Evolutionary conservation across 2,797 vertebrate species (phyloP), one percentile per base, ranked within the genome.

Genomic region (Macropodus opercularis): DNA sequence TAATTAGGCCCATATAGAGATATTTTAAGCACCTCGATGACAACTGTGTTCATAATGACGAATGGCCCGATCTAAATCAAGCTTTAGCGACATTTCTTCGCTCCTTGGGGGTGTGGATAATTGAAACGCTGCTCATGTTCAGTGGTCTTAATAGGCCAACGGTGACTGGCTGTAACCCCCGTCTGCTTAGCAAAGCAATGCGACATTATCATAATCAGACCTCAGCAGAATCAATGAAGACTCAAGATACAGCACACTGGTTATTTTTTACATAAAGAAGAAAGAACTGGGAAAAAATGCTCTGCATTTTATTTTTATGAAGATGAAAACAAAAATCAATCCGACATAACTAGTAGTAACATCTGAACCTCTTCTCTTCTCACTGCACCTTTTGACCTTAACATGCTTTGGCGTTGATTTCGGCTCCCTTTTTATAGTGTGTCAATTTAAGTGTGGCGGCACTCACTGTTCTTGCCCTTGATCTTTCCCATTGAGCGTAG

Each of bases 111-210:
- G 56, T 63, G 40, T 53, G 76, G 72, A 72, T 89, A 87, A 91
- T 87, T 89, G 76, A 87, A 89, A 87, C 66, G 66, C 58, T 65
- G 63, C 70, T 87, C 76, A 89, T 88, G 87, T 86, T 87, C 78
- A 75, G 75, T 51, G 73, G 78, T 86, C 71, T 76, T 85, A 83
- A 88, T 84, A 79, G 72, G 60, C 81, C 85, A 35, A 36, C 36
- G 18, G 78, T 67, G 81, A 80, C 71, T 77, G 15, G 64, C 77
- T 75, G 49, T 79, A 82, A 76, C 69, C 71, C 73, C 73, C 75
- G 68, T 48, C 61, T 75, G 77, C 76, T 72, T 75, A 78, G 82
- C 58, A 77, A 55, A 63, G 71, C 68, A 49, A 32, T 23, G 34
- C 77, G 64, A 80, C 77, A 66, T 70, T 72, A 77, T 84, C 62